Base-by-base conservation (phyloP, 2,113 vertebrate genomes). In the Pungitius pungitius region DNA sequence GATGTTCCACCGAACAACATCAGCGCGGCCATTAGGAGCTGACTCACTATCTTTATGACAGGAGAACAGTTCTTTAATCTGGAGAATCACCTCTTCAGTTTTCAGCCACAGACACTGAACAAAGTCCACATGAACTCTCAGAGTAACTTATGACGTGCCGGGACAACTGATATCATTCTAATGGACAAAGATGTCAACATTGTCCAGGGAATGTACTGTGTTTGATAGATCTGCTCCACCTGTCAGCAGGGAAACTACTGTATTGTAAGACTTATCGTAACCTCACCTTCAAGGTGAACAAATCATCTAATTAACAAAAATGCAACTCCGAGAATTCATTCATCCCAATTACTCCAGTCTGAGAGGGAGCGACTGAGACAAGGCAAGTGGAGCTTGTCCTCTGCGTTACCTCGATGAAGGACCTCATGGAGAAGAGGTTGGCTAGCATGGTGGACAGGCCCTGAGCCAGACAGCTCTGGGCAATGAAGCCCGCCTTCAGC, bases 351-450 rank as follows among this genome's bases (percentile, higher is more conserved):
- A 52, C 57, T 70, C 57, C 26, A 35, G 51, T 76, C 35, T 35
- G 33, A 62, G 73, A 77, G 13, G 15, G 24, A 69, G 67, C 45
- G 57, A 77, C 42, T 39, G 43, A 56, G 67, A 63, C 45, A 27
- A 49, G 39, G 59, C 11, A 26, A 77, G 60, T 37, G 82, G 90
- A 93, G 77, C 76, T 83, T 85, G 89, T 65, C 70, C 57, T 87
- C 89, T 91, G 92, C 88, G 33, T 93, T 98, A 99, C 98, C 98
- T 99, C 99, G 92, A 99, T 99, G 92, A 95, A 99, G 84, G 98
- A 99, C 86, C 98, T 97, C 98, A 99, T 99, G 61, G 97, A 99
- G 94, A 99, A 99, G 89, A 99, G 96, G 92, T 99, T 99, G 94
- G 98, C 98, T 72, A 99, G 93, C 98, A 99, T 99, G 47, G 98